Conservation (phyloP, 2,888 invertebrate species). For the Eretmocerus hayati region DNA sequence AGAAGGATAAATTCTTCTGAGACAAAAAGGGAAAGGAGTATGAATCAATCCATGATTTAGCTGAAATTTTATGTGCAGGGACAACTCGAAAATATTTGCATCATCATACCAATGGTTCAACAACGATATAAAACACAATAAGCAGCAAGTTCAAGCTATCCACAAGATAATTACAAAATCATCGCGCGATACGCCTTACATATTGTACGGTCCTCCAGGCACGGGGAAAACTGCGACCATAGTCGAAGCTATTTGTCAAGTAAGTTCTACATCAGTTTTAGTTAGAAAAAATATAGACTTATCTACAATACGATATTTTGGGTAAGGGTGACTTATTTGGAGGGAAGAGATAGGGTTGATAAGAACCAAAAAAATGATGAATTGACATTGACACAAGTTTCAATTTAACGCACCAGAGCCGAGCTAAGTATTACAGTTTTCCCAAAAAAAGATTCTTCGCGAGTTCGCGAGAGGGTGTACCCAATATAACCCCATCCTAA, state of each 20-base stretch:
- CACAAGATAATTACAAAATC: slow-evolving; percentile 58
- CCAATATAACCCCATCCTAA: too few species aligned
- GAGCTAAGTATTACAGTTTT: too few species aligned
- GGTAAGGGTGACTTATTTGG: background rate
- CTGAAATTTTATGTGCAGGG: background rate
- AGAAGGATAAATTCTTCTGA: background rate
- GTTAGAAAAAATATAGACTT: background rate
- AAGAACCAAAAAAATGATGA: background rate
- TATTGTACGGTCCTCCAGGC: slow-evolving; percentile 84
- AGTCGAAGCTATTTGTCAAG: slow-evolving; percentile 63
- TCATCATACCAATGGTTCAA: slow-evolving; percentile 34
- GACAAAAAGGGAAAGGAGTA: background rate
- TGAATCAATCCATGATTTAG: background rate
- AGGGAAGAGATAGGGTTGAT: background rate
- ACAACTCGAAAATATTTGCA: background rate
- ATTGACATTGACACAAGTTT: too few species aligned
- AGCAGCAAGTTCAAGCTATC: slow-evolving; percentile 60
- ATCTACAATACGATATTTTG: background rate
- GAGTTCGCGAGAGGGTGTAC: too few species aligned
- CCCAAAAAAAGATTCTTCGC: too few species aligned
- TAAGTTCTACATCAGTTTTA: slow-evolving; percentile 31
- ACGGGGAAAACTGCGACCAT: slow-evolving; percentile 69
- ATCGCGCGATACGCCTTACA: slow-evolving; percentile 63
- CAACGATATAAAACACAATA: slow-evolving; percentile 48
- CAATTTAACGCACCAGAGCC: too few species aligned